Conservation (phyloP, 2,888 invertebrate species). For the Pterostichus niger region DNA sequence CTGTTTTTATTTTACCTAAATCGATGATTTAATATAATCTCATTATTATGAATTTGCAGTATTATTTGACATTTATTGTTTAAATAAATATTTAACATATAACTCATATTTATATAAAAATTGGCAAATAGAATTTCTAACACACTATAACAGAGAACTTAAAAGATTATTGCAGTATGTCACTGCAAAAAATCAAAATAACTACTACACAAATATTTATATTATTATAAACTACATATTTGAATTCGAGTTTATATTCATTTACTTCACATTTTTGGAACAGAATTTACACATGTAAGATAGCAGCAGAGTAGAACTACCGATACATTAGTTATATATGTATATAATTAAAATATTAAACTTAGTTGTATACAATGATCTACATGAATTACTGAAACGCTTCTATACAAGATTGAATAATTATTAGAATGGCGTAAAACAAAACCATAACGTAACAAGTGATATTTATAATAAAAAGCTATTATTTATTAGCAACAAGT, state of each 20-base stretch:
- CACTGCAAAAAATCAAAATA: conserved; percentile 44
- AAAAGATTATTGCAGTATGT: conserved; percentile 32
- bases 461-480: conserved; percentile 2
- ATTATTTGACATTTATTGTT: conserved; percentile 54
- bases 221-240: conserved; percentile 53
- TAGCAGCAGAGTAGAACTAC: conserved; percentile 49
- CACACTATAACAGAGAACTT: conserved; percentile 54
- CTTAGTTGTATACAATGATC: conserved; percentile 52
- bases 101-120: conserved; percentile 56
- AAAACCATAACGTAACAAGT: conserved; percentile 1
- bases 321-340: conserved; percentile 29
- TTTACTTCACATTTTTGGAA: conserved; percentile 44
- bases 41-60: conserved; percentile 36
- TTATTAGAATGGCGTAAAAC: conserved; percentile 39
- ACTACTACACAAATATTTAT: conserved; percentile 53
- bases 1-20: conserved; percentile 15
- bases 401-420: conserved; percentile 30
- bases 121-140: conserved; percentile 53
- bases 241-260: conserved; percentile 53
- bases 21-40: conserved; percentile 34
- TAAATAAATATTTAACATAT: conserved; percentile 57
- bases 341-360: conserved; percentile 53
- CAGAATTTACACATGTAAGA: conserved; percentile 48
- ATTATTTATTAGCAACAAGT: conserved; percentile 21
- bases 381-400: conserved; percentile 52